A percentile compares a stretch with the other conserved stretches of the same genome.
phyloP scores from a whole-genome alignment of 2,888 invertebrate species.

The Eupithecia tripunctaria region DNA sequence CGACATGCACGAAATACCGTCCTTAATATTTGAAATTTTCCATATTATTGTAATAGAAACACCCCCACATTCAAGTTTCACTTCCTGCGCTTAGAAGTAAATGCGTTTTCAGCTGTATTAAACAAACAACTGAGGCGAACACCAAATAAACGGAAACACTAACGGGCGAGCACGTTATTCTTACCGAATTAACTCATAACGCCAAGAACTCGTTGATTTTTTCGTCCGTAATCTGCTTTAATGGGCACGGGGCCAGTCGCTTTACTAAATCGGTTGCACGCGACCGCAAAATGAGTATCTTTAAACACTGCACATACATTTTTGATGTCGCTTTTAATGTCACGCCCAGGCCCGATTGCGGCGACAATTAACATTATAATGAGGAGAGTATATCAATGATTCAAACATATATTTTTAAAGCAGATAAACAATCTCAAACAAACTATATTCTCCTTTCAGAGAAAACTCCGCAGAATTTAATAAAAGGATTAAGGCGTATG shows the following conservation, averaged over 20 bases:
- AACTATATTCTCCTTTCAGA: conserved; percentile 51
- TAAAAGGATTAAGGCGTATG: conserved; percentile 72
- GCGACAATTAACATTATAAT: conserved; percentile 79
- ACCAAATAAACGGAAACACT: conserved; percentile 80
- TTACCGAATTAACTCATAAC: conserved; percentile 84
- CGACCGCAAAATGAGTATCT: conserved; percentile 79
- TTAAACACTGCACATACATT: conserved; percentile 81
- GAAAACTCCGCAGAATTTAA: conserved; percentile 67
- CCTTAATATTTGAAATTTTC: neutral
- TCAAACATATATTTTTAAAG: conserved; percentile 45
- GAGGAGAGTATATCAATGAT: conserved; percentile 68
- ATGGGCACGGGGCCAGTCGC: conserved; percentile 82
- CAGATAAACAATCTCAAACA: conserved; percentile 33
- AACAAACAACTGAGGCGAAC: conserved; percentile 77
- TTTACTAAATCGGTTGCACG: conserved; percentile 78
- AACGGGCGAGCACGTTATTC: conserved; percentile 78
- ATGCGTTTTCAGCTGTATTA: conserved; percentile 78
- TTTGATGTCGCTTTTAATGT: conserved; percentile 79
- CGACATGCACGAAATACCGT: conserved; percentile 3
- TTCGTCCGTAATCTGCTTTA: conserved; percentile 80
- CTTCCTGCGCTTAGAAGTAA: conserved; percentile 40
- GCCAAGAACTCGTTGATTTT: conserved; percentile 78
- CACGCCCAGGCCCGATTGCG: conserved; percentile 72
- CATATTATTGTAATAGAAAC: neutral
- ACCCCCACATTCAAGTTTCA: neutral